Evolutionary conservation across 2,888 invertebrate species (phyloP), one percentile per base, ranked within the genome.

Genomic region (Stramonita haemastoma): DNA sequence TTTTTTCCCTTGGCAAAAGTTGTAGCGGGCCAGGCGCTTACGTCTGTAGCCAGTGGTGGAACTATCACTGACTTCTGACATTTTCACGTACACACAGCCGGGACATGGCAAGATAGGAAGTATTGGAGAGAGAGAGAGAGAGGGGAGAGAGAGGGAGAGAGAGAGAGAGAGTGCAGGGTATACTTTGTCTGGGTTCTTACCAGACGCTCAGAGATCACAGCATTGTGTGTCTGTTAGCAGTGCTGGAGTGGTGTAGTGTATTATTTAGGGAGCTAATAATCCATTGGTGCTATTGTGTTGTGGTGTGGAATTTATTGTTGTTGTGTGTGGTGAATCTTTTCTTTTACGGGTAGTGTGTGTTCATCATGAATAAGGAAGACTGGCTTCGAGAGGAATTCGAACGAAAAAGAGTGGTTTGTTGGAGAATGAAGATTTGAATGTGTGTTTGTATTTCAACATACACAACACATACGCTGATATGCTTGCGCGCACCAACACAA

Each of bases 361-460:
- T 73, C 26, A 26, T 73, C 34, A 86, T 86, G 86, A 66, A 86
- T 22, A 66, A 66, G 57, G 84, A 84, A 32, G 66, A 32, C 32
- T 19, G 32, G 29, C 86, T 86, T 32, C 56, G 60, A n/a, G 86
- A 86, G 60, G 86, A 86, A 19, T 86, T n/a, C 60, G 86, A 86
- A 66, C 29, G 86, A 34, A 86, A n/a, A 32, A 86, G 32, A 66
- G 86, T 86, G 32, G 86, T 86, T 86, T 86, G 2, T 11, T 73
- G 73, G 8, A 46, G 4, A 46, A 5, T 46, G 46, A 46, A 2
- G 46, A 46, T 46, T 46, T 46, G 46, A 8, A 46, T 46, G 46
- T 46, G 8, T 46, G 4, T 46, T 46, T 46, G 8, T 46, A 46
- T 46, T 46, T 46, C 8, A 46, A n/a, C n/a, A n/a, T n/a, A n/a